A percentile compares a stretch with the other conserved stretches of the same genome.
Conservation (phyloP, 2,113 vertebrate species). For the Cinclus mexicanus region DNA sequence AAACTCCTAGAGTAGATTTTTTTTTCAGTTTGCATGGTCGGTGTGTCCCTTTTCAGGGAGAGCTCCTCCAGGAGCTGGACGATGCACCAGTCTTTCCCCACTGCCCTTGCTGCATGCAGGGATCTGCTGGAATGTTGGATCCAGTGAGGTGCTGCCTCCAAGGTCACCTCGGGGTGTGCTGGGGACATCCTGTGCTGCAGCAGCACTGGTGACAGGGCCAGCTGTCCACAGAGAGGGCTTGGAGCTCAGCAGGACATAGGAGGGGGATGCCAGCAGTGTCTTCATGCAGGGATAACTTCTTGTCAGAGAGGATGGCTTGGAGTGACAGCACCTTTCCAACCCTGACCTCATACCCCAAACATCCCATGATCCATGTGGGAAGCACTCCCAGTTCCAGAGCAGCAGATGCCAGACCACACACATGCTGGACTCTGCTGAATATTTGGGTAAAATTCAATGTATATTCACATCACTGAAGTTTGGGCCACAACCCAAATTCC, state of each 20-base stretch:
- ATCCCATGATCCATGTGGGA: fast-evolving
- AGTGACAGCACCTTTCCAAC: not conserved
- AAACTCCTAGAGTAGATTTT: not conserved
- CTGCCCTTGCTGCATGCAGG: not conserved
- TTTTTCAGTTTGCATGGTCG: not conserved
- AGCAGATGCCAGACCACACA: not conserved
- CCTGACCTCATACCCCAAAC: not conserved
- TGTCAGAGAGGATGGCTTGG: not conserved
- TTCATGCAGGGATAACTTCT: not conserved
- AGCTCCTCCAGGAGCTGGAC: not conserved
- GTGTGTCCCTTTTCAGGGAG: not conserved
- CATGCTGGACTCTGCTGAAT: not conserved
- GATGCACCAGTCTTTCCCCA: not conserved
- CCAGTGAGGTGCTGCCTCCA: not conserved
- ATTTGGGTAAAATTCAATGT: not conserved
- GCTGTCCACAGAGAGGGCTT: not conserved
- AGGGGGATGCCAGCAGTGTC: not conserved
- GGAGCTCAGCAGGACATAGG: not conserved
- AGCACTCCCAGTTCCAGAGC: not conserved
- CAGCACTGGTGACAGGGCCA: not conserved
- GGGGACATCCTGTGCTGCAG: not conserved
- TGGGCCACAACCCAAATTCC: not conserved
- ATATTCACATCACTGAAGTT: not conserved
- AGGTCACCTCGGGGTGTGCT: not conserved
- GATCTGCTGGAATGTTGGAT: not conserved